phyloP scores from a whole-genome alignment of 2,888 invertebrate species.

The Hedya salicella region DNA sequence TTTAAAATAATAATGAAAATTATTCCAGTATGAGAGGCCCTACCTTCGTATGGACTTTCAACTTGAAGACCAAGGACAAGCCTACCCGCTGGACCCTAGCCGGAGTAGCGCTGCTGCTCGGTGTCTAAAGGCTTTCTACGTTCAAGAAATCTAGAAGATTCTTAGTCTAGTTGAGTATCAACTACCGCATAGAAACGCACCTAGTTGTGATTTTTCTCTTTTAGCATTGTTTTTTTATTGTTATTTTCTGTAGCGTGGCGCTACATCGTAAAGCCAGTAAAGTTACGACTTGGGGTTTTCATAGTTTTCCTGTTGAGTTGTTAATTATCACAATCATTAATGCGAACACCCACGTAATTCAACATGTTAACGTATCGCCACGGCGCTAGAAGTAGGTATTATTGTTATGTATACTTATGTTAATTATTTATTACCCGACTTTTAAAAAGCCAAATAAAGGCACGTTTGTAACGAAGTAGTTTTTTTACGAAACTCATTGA shows the following conservation, averaged over 20 bases:
- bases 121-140: conserved; percentile 86
- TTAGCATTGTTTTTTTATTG: conserved; percentile 1
- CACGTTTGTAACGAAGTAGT: conserved; percentile 4
- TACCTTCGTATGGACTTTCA: conserved; percentile 98
- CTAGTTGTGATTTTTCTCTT: conserved; percentile 11
- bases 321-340: background rate
- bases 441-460: conserved; percentile 8
- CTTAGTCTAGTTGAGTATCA: too few species aligned
- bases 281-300: background rate
- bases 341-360: background rate
- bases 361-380: background rate
- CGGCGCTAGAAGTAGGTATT: conserved; percentile 2
- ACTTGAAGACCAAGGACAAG: conserved; percentile 94
- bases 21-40: conserved; percentile 89
- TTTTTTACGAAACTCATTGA: background rate
- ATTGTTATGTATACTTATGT: conserved; percentile 16
- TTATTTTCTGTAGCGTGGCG: conserved; percentile 14
- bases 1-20: background rate
- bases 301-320: background rate
- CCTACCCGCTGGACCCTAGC: conserved; percentile 96
- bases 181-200: background rate
- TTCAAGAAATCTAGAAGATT: too few species aligned
- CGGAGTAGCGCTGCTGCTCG: conserved; percentile 95
- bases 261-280: background rate
- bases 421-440: conserved; percentile 19